Evolutionary conservation across 2,113 vertebrate genomes (phyloP), one percentile per base, ranked within the genome.

Genomic region (Gymnarchus niloticus): DNA sequence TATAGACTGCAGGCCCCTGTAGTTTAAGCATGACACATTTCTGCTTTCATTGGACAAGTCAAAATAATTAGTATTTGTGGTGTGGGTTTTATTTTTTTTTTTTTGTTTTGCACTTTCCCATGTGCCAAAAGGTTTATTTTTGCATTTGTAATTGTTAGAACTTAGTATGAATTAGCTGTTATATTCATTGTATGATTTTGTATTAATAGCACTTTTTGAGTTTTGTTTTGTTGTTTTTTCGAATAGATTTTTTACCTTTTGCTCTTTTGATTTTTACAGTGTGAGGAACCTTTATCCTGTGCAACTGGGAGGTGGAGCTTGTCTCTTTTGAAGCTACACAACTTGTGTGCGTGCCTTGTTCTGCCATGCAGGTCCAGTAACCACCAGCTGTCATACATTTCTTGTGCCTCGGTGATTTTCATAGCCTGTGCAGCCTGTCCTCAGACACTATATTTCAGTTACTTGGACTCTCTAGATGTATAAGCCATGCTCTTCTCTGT

Each of bases 401-500:
- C 23, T 54, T 49, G 80, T 82, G 51, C 80, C 23, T 52, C 14
- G 9, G 49, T 37, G 10, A 33, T 51, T 54, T 14, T 12, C 57
- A 6, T 61, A n/a, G 6, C 12, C 10, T 23, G 49, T 41, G 81
- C 81, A 28, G 54, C 77, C 73, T 57, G 48, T 56, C 78, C 44
- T 41, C 56, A 56, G 28, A 28, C 54, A 61, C 56, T 51, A 25
- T 4, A n/a, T 56, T 54, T 33, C 33, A 12, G 8, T 44, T n/a
- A 28, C 54, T 25, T n/a, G 37, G 33, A 46, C 56, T 83, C 17
- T 56, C 33, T 54, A 59, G 8, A 21, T 88, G 88, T 88, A n/a
- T n/a, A 78, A 78, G 44, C 76, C 76, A 78, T 48, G 76, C 76
- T 88, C 90, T 87, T 89, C 90, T 88, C 90, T 89, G 86, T 90